A percentile compares a stretch with the other conserved stretches of the same genome.
These are phyloP conservation scores for Malacoraja senta DNA, from an alignment of 2,797 vertebrate genomes.

Conservation along the genomic window DNA sequence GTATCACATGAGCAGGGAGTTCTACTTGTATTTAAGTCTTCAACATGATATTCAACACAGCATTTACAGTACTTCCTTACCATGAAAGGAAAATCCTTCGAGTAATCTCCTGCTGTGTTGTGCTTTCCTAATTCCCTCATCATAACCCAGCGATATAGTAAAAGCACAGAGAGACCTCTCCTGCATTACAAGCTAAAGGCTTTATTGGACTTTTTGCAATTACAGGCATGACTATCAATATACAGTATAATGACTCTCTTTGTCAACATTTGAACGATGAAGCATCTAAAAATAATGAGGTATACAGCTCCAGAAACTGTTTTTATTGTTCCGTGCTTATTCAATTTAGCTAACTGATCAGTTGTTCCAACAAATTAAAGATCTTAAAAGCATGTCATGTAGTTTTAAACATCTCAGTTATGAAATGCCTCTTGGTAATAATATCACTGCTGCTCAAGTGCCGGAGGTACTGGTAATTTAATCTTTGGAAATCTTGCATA, in stretches of 20 bases:
- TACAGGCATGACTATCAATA: neutral
- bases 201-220: neutral
- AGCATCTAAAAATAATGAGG: neutral
- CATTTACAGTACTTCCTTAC: neutral
- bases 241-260: neutral
- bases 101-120: neutral
- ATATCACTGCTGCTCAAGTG: neutral
- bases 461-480: neutral
- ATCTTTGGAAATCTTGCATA: neutral
- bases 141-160: neutral
- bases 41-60: neutral
- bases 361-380: slow-evolving; percentile 8
- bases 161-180: neutral
- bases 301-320: neutral
- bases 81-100: neutral
- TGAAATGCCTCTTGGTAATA: neutral
- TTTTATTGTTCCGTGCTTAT: slow-evolving; percentile 11
- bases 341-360: neutral
- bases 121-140: neutral
- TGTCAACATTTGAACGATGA: neutral
- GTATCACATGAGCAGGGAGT: neutral
- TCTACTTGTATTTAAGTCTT: neutral
- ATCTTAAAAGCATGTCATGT: neutral
- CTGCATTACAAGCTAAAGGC: neutral
- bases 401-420: neutral